Conservation (phyloP, 2,888 invertebrate genomes). For the Branchinecta sandiegonensis region DNA sequence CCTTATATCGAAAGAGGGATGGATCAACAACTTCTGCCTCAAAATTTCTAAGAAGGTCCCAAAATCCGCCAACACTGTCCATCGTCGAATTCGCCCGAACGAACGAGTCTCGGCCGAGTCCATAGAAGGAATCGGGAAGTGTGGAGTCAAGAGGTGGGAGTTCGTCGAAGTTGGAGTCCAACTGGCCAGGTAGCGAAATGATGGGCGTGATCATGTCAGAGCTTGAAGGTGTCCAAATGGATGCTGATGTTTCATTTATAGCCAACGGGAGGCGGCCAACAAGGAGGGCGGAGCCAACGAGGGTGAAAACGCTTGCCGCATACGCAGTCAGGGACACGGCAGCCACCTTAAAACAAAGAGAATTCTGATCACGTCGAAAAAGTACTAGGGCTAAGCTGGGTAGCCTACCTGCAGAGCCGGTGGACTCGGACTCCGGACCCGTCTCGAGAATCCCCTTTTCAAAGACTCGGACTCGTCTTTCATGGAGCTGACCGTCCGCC, state of each 20-base stretch:
- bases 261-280: conserved; percentile 32
- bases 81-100: too few species aligned
- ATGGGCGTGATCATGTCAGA: not conserved
- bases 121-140: not conserved
- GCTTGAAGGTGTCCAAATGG: conserved; percentile 7
- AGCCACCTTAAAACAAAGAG: conserved; percentile 36
- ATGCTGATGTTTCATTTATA: conserved; percentile 12
- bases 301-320: conserved; percentile 44
- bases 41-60: not conserved
- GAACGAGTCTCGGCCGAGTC: not conserved
- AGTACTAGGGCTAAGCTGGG: not conserved
- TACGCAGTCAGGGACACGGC: conserved; percentile 47
- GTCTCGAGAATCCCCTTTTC: too few species aligned
- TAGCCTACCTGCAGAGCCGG: too few species aligned
- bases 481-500: too few species aligned
- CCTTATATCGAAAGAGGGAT: conserved; percentile 8
- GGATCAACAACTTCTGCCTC: not conserved
- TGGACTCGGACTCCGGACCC: too few species aligned
- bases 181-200: not conserved
- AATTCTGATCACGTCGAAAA: not conserved
- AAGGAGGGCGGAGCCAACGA: conserved; percentile 44
- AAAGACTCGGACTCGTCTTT: too few species aligned
- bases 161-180: conserved; percentile 8
- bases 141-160: conserved; percentile 4
- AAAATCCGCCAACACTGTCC: not conserved